Evolutionary conservation across 2,113 vertebrate species (phyloP).

Genomic region (Eudorcas thomsonii): DNA sequence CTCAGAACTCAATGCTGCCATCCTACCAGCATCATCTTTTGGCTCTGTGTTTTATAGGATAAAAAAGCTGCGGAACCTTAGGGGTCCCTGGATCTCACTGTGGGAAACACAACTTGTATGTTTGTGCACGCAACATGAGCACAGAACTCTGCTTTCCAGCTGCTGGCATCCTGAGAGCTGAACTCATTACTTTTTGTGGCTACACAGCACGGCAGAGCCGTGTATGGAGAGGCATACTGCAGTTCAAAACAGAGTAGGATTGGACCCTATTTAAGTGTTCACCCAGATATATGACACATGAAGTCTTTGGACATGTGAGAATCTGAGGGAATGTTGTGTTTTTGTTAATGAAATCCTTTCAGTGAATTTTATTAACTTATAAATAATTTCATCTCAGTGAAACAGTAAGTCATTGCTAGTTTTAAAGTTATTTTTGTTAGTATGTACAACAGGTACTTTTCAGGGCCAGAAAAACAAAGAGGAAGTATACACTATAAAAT

Average conservation of each 20-base stretch:
- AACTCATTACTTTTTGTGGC: neutral
- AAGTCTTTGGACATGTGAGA: neutral
- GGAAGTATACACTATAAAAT: neutral
- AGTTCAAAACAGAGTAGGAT: neutral
- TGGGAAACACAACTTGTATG: slow-evolving; percentile 30
- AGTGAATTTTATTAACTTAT: neutral
- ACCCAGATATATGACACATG: neutral
- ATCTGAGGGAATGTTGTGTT: neutral
- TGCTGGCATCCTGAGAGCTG: neutral
- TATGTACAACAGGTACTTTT: neutral
- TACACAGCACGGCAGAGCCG: neutral
- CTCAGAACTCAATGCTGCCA: neutral
- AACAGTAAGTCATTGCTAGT: neutral
- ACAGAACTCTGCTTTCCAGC: neutral
- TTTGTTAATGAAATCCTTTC: neutral
- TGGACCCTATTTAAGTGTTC: neutral
- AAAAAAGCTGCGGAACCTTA: slow-evolving; percentile 41
- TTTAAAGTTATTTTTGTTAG: neutral
- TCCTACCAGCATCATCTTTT: neutral
- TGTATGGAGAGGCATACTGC: neutral
- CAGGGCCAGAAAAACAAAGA: neutral
- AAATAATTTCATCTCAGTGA: neutral
- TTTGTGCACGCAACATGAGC: slow-evolving; percentile 50
- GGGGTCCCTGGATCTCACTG: slow-evolving; percentile 35
- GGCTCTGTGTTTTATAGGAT: slow-evolving; percentile 7